Evolutionary conservation across 2,113 vertebrate genomes (phyloP).

Genomic region (Gobiocypris rarus): DNA sequence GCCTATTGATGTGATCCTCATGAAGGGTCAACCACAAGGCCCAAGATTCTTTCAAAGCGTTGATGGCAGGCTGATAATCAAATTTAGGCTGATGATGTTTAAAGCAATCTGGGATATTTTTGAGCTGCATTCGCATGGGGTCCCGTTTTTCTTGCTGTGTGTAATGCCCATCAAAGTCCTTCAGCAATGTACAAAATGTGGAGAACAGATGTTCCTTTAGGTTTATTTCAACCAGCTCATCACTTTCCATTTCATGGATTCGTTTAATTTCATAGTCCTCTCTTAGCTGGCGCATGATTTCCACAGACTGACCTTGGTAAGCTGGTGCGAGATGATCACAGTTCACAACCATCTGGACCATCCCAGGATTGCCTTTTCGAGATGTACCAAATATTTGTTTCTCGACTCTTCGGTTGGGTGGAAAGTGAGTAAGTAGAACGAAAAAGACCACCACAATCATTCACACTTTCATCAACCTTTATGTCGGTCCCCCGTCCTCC

Average conservation of each 20-base stretch:
- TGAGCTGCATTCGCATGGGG: not conserved
- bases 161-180: not conserved
- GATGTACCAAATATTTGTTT: conserved; percentile 55
- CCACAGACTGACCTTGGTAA: conserved; percentile 49
- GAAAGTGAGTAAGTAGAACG: conserved; percentile 54
- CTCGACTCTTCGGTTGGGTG: conserved; percentile 50
- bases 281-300: conserved; percentile 48
- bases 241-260: conserved; percentile 42
- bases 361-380: conserved; percentile 56
- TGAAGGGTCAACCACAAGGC: conserved; percentile 52
- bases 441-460: conserved; percentile 51
- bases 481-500: conserved; percentile 55
- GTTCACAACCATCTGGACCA: conserved; percentile 53
- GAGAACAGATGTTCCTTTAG: not conserved
- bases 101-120: not conserved
- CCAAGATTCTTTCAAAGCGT: conserved; percentile 49
- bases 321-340: conserved; percentile 33
- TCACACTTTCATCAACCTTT: conserved; percentile 47
- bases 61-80: not conserved
- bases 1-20: conserved; percentile 49
- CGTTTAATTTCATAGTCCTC: conserved; percentile 42
- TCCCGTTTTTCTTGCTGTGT: not conserved
- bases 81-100: not conserved
- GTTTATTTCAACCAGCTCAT: conserved; percentile 41
- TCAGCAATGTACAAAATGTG: not conserved